A percentile compares a stretch with the other conserved stretches of the same genome.
These are phyloP conservation scores for Drosophila helvetica DNA, from an alignment of 2,888 invertebrate genomes.

Conservation along the genomic window DNA sequence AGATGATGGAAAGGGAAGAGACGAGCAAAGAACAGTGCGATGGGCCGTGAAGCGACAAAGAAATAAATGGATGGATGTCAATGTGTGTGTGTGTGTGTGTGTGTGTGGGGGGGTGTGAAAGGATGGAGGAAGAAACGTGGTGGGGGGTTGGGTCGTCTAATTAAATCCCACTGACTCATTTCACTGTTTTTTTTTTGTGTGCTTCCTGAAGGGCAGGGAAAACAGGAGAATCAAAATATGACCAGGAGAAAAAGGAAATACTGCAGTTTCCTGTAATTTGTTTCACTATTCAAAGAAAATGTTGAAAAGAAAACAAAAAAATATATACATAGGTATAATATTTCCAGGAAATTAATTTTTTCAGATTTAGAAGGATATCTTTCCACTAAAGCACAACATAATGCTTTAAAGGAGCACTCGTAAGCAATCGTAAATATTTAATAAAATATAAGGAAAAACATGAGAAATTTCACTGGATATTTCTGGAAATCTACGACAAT, in stretches of 20 bases:
- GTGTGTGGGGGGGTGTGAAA: conserved; percentile 14
- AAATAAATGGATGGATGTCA: conserved; percentile 31
- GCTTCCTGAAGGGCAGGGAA: too few relatives aligned
- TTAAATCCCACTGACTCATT: conserved; percentile 37
- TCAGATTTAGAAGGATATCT: too few relatives aligned
- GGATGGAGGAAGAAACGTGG: not conserved
- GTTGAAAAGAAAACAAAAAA: too few relatives aligned
- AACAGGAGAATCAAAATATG: not conserved
- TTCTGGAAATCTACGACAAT: too few relatives aligned
- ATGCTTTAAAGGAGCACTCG: too few relatives aligned
- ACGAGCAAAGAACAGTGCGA: conserved; percentile 35
- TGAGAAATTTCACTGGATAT: too few relatives aligned
- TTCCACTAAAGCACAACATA: too few relatives aligned
- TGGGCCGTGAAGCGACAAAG: conserved; percentile 39
- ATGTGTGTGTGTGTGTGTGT: conserved; percentile 10
- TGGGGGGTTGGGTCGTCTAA: not conserved
- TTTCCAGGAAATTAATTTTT: too few relatives aligned
- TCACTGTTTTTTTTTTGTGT: not conserved
- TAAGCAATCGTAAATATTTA: too few relatives aligned
- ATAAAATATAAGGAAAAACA: too few relatives aligned
- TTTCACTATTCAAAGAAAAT: too few relatives aligned
- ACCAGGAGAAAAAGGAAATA: not conserved
- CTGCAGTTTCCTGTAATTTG: not conserved
- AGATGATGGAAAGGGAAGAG: not conserved
- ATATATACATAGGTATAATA: too few relatives aligned